Conservation (phyloP, 2,113 vertebrate species). For the Lepus timidus region DNA sequence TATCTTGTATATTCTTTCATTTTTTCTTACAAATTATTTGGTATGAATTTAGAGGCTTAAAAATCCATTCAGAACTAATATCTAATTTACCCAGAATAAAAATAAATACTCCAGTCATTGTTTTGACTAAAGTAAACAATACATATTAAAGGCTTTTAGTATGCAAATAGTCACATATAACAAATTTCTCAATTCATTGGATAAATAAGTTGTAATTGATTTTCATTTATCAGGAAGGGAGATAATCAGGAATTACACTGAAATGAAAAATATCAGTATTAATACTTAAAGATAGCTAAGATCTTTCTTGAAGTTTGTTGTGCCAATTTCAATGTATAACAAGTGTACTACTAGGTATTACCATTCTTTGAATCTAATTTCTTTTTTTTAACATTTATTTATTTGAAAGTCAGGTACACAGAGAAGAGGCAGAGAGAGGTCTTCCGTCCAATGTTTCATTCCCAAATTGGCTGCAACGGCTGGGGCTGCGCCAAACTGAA, state of each 20-base stretch:
- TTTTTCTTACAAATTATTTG: neutral
- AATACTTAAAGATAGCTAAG: neutral
- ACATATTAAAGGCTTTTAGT: conserved; percentile 1
- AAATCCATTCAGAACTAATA: conserved; percentile 5
- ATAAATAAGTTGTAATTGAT: too few relatives aligned
- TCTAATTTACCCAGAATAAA: conserved; percentile 18
- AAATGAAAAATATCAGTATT: neutral
- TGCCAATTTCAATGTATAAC: neutral
- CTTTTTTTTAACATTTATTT: neutral
- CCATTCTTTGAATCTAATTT: neutral
- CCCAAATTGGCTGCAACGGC: too few relatives aligned
- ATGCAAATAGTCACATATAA: neutral
- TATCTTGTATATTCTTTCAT: conserved; percentile 4
- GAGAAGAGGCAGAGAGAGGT: too few relatives aligned
- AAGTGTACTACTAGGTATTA: neutral
- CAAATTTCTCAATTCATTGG: conserved; percentile 10
- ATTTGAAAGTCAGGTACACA: too few relatives aligned
- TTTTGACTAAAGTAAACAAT: neutral
- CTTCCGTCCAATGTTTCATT: too few relatives aligned
- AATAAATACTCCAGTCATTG: neutral
- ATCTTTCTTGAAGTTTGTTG: neutral
- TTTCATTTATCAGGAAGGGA: too few relatives aligned
- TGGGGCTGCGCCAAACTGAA: too few relatives aligned
- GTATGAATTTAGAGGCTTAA: neutral
- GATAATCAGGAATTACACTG: neutral